phyloP scores from a whole-genome alignment of 2,797 vertebrate genomes.

The Pelobates cultripes region DNA sequence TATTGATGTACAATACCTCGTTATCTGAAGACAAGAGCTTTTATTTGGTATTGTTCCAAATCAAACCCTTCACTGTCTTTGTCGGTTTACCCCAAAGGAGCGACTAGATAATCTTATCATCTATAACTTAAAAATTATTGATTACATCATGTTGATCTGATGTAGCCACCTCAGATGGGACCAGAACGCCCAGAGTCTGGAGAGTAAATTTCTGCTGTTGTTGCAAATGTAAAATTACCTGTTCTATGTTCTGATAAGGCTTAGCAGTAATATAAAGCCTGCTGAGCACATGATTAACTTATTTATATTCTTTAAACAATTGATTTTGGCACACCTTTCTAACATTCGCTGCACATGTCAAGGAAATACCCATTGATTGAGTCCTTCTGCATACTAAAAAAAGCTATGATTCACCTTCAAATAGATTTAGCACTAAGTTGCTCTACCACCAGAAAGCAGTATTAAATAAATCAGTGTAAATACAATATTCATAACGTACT shows the following conservation, averaged over 20 bases:
- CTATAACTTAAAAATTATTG: constrained; percentile 47
- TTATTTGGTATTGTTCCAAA: constrained; percentile 2
- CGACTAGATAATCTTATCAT: constrained; percentile 38
- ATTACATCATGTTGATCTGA: constrained; percentile 31
- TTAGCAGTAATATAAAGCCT: not conserved
- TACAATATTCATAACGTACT: no score
- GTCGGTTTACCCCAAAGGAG: constrained; percentile 14
- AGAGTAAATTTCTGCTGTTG: not conserved
- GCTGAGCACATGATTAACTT: constrained; percentile 2
- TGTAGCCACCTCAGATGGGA: constrained; percentile 10
- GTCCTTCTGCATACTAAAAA: no score
- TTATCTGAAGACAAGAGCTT: constrained; percentile 2
- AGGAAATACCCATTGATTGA: not conserved
- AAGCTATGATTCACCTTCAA: no score
- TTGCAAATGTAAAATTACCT: constrained; percentile 5
- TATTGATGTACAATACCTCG: constrained; percentile 10
- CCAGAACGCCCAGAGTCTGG: not conserved
- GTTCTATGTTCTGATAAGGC: not conserved
- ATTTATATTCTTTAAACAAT: constrained; percentile 3
- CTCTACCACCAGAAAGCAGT: no score
- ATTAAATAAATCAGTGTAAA: no score
- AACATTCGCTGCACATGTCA: not conserved
- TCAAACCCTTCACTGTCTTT: constrained; percentile 6
- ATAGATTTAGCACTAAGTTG: no score
- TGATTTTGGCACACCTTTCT: not conserved